Evolutionary conservation across 2,113 vertebrate species (phyloP).

Genomic region (Nicator chloris): DNA sequence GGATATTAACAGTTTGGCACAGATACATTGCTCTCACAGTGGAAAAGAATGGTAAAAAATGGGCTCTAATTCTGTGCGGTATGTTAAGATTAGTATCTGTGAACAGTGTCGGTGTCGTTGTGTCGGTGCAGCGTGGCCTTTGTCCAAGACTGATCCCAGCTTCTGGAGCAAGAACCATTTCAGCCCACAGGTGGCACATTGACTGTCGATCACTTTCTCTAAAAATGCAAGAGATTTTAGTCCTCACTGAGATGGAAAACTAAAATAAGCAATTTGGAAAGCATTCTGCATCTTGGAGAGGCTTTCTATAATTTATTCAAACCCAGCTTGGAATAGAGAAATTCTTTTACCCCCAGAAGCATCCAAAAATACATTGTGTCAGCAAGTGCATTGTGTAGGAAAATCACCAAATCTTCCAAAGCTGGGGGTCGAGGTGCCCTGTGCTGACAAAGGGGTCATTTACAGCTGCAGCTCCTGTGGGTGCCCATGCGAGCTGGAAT

Average conservation of each 20-base stretch:
- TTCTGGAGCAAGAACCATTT: not conserved
- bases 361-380: not conserved
- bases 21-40: not conserved
- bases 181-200: not conserved
- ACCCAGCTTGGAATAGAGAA: not conserved
- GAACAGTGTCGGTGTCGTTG: not conserved
- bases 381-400: not conserved
- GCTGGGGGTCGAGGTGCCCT: not conserved
- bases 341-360: not conserved
- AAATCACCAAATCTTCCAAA: not conserved
- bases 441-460: not conserved
- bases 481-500: fast-evolving
- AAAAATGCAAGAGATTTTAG: not conserved
- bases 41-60: not conserved
- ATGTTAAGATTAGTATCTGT: not conserved
- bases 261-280: constrained; percentile 22
- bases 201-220: not conserved
- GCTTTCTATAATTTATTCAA: not conserved
- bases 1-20: not conserved
- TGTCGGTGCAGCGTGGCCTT: fast-evolving
- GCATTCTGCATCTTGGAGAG: not conserved
- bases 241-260: not conserved
- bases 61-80: not conserved
- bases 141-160: not conserved
- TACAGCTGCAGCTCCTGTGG: not conserved